These are phyloP conservation scores for Drosophila nebulosa DNA, from an alignment of 1,140 invertebrate species.

Conservation along the genomic window DNA sequence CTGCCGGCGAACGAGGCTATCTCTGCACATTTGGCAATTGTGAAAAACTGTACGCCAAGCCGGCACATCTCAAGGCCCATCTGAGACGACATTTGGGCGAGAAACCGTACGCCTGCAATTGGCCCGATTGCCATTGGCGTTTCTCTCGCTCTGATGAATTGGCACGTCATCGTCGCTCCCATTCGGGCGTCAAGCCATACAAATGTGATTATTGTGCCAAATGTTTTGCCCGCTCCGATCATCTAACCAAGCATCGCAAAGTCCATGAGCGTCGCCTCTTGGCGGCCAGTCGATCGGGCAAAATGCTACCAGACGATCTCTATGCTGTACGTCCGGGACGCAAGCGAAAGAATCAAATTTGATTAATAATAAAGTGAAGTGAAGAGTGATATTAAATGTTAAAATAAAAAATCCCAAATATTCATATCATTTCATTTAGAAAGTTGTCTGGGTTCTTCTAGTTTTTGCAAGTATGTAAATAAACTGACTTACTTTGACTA, in stretches of 20 bases:
- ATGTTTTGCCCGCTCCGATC: constrained; percentile 93
- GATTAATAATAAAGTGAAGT: too few species aligned
- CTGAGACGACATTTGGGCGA: constrained; percentile 95
- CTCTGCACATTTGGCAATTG: constrained; percentile 84
- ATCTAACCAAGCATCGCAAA: constrained; percentile 93
- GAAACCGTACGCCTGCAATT: constrained; percentile 95
- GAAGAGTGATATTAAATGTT: neutral
- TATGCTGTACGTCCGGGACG: constrained; percentile 70
- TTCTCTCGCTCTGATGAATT: constrained; percentile 97
- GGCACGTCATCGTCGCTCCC: constrained; percentile 84
- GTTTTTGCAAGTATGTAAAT: too few species aligned
- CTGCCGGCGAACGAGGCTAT: constrained; percentile 81
- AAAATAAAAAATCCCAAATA: too few species aligned
- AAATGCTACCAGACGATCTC: constrained; percentile 54
- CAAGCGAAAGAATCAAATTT: constrained; percentile 75
- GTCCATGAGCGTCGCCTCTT: constrained; percentile 87
- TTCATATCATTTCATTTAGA: too few species aligned
- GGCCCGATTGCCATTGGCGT: constrained; percentile 95
- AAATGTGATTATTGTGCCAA: constrained; percentile 91
- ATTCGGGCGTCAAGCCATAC: constrained; percentile 91
- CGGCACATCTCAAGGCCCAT: constrained; percentile 96
- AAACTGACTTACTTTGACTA: too few species aligned
- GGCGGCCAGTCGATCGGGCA: constrained; percentile 67
- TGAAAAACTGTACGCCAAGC: constrained; percentile 93
- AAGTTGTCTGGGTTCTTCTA: too few species aligned